Conservation (phyloP, 1,140 invertebrate species). For the Zaprionus gabonicus region DNA sequence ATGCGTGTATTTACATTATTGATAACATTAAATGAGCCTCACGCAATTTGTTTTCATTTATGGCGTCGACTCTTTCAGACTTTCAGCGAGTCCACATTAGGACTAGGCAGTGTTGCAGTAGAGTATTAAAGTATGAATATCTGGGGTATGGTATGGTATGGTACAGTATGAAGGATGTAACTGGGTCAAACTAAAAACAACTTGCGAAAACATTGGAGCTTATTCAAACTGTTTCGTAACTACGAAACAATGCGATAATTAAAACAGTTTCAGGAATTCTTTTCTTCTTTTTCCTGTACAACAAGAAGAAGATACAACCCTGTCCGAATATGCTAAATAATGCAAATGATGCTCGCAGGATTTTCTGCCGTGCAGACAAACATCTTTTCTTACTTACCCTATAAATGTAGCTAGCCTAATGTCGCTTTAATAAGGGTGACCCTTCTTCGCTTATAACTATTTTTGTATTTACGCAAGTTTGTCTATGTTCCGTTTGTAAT, state of each 20-base stretch:
- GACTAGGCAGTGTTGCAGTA: slow-evolving; percentile 1
- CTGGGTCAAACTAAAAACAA: slow-evolving; percentile 7
- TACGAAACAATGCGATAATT: slow-evolving; percentile 9
- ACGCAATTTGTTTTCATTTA: slow-evolving; percentile 61
- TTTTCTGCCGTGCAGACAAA: neutral
- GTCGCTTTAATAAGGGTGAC: slow-evolving; percentile 8
- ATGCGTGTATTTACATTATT: slow-evolving; percentile 61
- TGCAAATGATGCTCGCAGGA: slow-evolving; percentile 3
- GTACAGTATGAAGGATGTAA: neutral
- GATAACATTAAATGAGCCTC: slow-evolving; percentile 57
- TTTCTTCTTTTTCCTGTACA: neutral
- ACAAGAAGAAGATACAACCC: neutral
- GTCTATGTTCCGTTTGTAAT: slow-evolving; percentile 42
- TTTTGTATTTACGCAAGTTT: slow-evolving; percentile 3
- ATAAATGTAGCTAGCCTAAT: slow-evolving; percentile 21
- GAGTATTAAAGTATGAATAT: neutral
- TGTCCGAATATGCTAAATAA: slow-evolving; percentile 3
- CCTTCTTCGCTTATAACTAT: neutral
- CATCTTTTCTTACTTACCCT: slow-evolving; percentile 10
- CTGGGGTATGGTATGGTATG: too few relatives aligned
- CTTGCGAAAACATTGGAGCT: neutral
- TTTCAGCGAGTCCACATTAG: too few relatives aligned
- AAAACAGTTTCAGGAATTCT: slow-evolving; percentile 5
- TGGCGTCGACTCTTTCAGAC: slow-evolving; percentile 5
- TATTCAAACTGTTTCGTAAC: neutral